Base-by-base conservation (phyloP, 2,797 vertebrate species). In the Epinephelus malabaricus region DNA sequence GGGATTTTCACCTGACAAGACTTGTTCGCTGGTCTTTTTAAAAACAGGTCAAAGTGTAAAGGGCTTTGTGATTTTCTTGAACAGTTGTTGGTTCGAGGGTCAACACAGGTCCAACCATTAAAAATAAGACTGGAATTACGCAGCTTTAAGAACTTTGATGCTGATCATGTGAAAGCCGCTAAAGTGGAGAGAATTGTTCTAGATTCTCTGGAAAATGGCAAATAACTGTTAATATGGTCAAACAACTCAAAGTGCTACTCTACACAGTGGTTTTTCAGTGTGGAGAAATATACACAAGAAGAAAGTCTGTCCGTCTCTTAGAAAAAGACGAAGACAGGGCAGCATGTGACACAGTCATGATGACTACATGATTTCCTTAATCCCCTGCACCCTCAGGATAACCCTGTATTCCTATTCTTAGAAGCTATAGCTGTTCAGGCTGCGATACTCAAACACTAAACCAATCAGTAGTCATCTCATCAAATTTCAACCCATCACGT, bases 151-250 rank as follows among this genome's bases (percentile, higher is more conserved):
- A 15, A 23, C 43, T 70, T 63, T 49, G 68, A 67, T 58, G 49
- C 56, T 4, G 51, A 78, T 75, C 67, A 79, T 62, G 73, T 75
- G 63, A 69, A 62, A 75, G 69, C 62, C 43, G 76, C 79, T 71
- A 8, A 34, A 34, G 34, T 34, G 34, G 3, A 43, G 40, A 12
- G 40, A 43, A 12, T 3, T 43, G 2, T 12, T 43, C 40, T 43
- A 43, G 9, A 10, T 43, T 43, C 40, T 43, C 11, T 43, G 40
- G 40, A 43, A 43, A 43, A 34, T 7, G 7, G 40, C 40, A 43
- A 43, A 8, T 34, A 34, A 43, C 40, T 43, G 40, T 2, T 40
- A 13, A 34, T 6, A 25, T 3, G 23, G 11, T 38, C 21, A 23
- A 27, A 2, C 3, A 5, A 68, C 17, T 25, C 15, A 18, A 51